Evolutionary conservation across 2,888 invertebrate genomes (phyloP).

Genomic region (Acholoe squamosa): DNA sequence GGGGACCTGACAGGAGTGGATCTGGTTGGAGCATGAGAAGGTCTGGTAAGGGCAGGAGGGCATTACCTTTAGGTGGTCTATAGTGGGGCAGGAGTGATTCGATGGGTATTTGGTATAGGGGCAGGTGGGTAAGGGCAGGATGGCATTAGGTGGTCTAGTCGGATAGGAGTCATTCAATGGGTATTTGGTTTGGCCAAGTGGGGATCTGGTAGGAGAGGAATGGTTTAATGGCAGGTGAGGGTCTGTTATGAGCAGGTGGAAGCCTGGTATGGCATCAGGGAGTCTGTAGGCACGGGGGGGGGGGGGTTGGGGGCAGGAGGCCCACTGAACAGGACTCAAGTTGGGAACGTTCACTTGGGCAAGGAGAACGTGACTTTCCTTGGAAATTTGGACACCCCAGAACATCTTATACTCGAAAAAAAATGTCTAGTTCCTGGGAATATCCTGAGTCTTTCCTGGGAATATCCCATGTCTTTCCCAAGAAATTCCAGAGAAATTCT

Average conservation of each 20-base stretch:
- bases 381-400: too few relatives aligned
- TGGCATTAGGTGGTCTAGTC: background rate
- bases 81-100: background rate
- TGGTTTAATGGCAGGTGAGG: background rate
- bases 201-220: background rate
- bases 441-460: too few relatives aligned
- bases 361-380: too few relatives aligned
- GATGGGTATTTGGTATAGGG: background rate
- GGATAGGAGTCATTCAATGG: background rate
- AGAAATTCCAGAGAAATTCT: too few relatives aligned
- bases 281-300: background rate
- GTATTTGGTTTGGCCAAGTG: background rate
- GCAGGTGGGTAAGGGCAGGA: background rate
- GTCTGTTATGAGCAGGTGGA: background rate
- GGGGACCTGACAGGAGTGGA: background rate
- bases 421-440: too few relatives aligned
- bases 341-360: too few relatives aligned
- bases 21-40: background rate
- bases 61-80: too few relatives aligned
- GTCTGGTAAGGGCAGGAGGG: constrained; percentile 11
- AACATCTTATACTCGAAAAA: too few relatives aligned
- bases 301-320: background rate
- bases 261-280: background rate
- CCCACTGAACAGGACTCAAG: too few relatives aligned
- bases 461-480: too few relatives aligned